Percentiles rank a stretch among this genome's conserved stretches.
phyloP scores from a whole-genome alignment of 1,140 invertebrate species.

The Drosophila elegans region DNA sequence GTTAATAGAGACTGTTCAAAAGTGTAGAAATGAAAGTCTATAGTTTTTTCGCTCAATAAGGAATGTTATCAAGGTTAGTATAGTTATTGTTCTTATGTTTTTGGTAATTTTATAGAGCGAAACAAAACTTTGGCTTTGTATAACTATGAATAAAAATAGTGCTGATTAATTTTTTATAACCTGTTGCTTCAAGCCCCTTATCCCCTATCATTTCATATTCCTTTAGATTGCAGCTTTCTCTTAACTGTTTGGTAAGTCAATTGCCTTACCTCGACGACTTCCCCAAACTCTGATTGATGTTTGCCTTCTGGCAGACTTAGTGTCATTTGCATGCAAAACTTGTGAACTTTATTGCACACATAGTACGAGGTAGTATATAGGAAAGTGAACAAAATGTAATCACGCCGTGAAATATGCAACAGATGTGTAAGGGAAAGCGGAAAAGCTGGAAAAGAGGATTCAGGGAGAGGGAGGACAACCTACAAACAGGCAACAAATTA shows the following conservation, averaged over 20 bases:
- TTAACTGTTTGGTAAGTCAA: slow-evolving; percentile 29
- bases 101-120: too few relatives aligned
- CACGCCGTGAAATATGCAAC: slow-evolving; percentile 77
- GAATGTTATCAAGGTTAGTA: too few relatives aligned
- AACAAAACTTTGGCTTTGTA: too few relatives aligned
- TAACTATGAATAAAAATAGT: too few relatives aligned
- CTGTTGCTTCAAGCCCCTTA: background rate
- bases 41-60: too few relatives aligned
- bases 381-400: slow-evolving; percentile 57
- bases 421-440: slow-evolving; percentile 37
- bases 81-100: too few relatives aligned
- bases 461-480: slow-evolving; percentile 1
- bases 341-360: slow-evolving; percentile 24
- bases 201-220: slow-evolving; percentile 2
- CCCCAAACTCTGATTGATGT: slow-evolving; percentile 55
- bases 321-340: slow-evolving; percentile 62
- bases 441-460: slow-evolving; percentile 12
- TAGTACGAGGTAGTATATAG: slow-evolving; percentile 1
- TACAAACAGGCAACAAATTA: slow-evolving; percentile 67
- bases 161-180: too few relatives aligned
- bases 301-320: slow-evolving; percentile 24
- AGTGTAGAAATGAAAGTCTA: too few relatives aligned
- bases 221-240: slow-evolving; percentile 14
- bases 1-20: too few relatives aligned
- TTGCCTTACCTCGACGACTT: slow-evolving; percentile 6